These are phyloP conservation scores for Megathymus violae DNA, from an alignment of 1,140 invertebrate species.

Conservation along the genomic window DNA sequence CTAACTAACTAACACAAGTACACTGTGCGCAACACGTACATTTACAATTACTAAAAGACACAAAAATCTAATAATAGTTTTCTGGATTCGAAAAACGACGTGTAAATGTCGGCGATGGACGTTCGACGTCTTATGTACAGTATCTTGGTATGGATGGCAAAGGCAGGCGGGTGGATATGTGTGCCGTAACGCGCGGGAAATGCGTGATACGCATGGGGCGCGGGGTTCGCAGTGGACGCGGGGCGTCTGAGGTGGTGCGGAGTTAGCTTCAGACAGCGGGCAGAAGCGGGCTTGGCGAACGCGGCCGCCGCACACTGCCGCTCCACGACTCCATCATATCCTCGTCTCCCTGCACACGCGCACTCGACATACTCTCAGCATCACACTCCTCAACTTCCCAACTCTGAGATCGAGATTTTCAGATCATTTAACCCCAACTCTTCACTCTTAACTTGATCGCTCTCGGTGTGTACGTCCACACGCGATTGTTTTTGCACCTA, in stretches of 20 bases:
- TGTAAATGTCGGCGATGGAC: constrained; percentile 5
- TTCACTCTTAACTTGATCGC: constrained; percentile 16
- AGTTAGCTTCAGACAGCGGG: constrained; percentile 54
- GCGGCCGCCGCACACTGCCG: constrained; percentile 66
- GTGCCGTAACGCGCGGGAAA: constrained; percentile 33
- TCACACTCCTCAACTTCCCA: constrained; percentile 81
- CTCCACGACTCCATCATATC: constrained; percentile 80
- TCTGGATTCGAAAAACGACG: neutral
- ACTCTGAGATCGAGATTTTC: constrained; percentile 80
- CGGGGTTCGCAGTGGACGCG: too few relatives aligned
- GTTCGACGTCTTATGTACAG: constrained; percentile 35
- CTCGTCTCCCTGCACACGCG: constrained; percentile 82
- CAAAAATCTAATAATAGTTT: constrained; percentile 12
- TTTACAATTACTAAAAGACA: constrained; percentile 5
- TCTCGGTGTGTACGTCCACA: constrained; percentile 31
- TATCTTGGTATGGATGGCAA: constrained; percentile 42
- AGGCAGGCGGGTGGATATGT: constrained; percentile 50
- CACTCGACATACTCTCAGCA: constrained; percentile 82
- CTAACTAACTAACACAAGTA: constrained; percentile 10
- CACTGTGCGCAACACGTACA: constrained; percentile 1
- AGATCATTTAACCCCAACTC: constrained; percentile 58
- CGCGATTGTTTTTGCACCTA: constrained; percentile 33
- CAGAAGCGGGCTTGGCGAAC: constrained; percentile 74
- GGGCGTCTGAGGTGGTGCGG: constrained; percentile 15
- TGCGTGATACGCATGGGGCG: too few relatives aligned